Evolutionary conservation across 1,140 invertebrate species (phyloP), one percentile per base, ranked within the genome.

Genomic region (Scaptomyza montana): DNA sequence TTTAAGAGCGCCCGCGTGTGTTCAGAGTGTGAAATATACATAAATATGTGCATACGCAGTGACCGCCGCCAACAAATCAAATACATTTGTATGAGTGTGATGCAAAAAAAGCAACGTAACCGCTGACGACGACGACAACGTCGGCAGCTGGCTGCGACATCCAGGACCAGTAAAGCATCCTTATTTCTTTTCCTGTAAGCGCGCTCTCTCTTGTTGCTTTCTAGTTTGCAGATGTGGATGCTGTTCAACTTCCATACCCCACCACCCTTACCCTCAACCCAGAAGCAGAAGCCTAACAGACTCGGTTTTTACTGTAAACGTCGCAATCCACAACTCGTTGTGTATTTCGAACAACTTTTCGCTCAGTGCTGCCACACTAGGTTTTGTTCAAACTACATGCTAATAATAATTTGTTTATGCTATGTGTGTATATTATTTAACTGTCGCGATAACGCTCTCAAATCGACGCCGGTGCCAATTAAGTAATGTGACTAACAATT

Each of bases 111-210:
- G 65, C 71, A 85, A 85, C 84, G 82, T 86, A 86, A 86, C 84
- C 84, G 76, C 79, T 87, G 82, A 66, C 71, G 39, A 41, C 39
- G 54, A 56, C 39, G 39, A n/a, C 12, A 50, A 56, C 56, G 67
- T 66, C 61, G 67, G 75, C 82, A 86, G 78, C 53, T 68, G 28
- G 57, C 61, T 62, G 50, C 49, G 59, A 64, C 56, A 78, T 61
- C 63, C 53, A 73, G 70, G 49, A 72, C 61, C 56, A 84, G 65
- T 36, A 36, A 36, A 74, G 72, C 75, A 87, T 87, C 78, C 78
- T 80, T 80, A 61, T 80, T 82, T 81, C 73, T 56, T 81, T 82
- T 86, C 82, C 82, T 86, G 82, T 53, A 51, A 63, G 47, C 61
- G 46, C 49, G 36, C 74, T 57, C 60, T 78, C 49, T 71, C 61